Base-by-base conservation (phyloP, 2,888 invertebrate species). In the Phrixothrix hirtus region DNA sequence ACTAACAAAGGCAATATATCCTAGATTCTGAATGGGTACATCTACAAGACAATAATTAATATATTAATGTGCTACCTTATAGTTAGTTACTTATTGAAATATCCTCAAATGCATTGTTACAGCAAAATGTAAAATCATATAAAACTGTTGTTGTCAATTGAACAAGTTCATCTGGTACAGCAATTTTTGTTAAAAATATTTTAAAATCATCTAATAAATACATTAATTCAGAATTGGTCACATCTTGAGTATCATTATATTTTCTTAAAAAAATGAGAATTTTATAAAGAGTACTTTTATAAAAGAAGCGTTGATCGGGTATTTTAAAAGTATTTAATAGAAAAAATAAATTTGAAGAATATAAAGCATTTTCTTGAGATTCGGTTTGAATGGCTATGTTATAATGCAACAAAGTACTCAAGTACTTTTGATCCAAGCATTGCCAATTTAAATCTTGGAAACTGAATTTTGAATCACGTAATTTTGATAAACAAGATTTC, bases 121-220 rank as follows among this genome's bases (percentile, higher is more conserved):
- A 44, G 29, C 44, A 51, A 34, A 45, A 45, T 12, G 38, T 51
- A 10, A 29, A 45, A 21, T 16, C 21, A 17, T 51, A 39, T n/a
- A 51, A 27, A 6, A 51, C 44, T 15, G 51, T 32, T 15, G 29
- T 16, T 9, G 51, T 51, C n/a, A 45, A 11, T 30, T 15, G 27
- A 2, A 51, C 26, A 11, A 34, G n/a, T 2, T 45, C 39, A 9
- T 45, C 44, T 10, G 39, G 44, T 29, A 45, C 1, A 2, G 3
- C 0, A 10, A 25, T 1, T 9, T 44, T 44, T 27, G 9, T 17
- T 26, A 45, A 29, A 39, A 36, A 38, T 6, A 13, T 12, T 15
- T 44, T 51, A 10, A 51, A 39, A 35, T 51, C 39, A 11, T 44
- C 45, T 16, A 51, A 32, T 13, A 51, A 26, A 16, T n/a, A 39